Conservation (phyloP, 2,797 vertebrate genomes). For the Gymnoscopelus braueri region DNA sequence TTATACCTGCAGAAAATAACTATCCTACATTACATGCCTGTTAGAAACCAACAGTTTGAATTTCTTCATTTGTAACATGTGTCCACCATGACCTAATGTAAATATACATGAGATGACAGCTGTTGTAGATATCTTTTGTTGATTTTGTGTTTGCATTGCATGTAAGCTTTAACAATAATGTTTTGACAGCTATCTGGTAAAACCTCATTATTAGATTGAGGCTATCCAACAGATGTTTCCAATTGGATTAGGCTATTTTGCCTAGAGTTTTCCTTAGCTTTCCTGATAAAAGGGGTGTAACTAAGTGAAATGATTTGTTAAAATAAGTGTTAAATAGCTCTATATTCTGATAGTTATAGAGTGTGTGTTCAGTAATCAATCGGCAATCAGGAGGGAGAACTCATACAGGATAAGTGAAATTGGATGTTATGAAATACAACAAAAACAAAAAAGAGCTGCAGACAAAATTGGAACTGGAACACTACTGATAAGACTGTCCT, state of each 20-base stretch:
- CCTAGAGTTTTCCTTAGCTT: conserved; percentile 5
- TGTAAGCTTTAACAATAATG: neutral
- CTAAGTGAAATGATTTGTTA: too few species aligned
- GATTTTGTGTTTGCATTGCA: conserved; percentile 2
- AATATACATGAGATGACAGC: conserved; percentile 15
- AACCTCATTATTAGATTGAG: too few species aligned
- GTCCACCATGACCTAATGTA: neutral
- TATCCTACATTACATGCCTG: neutral
- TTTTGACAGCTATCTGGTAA: neutral
- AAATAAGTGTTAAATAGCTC: too few species aligned
- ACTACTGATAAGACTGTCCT: too few species aligned
- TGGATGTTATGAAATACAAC: too few species aligned
- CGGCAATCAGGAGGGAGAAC: too few species aligned
- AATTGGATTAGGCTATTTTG: neutral
- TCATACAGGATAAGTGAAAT: too few species aligned
- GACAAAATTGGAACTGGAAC: too few species aligned
- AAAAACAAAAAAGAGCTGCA: too few species aligned
- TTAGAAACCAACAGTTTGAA: neutral
- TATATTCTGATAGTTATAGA: too few species aligned
- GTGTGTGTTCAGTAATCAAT: too few species aligned
- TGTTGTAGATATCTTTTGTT: conserved; percentile 40
- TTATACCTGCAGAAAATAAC: neutral
- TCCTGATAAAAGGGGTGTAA: conserved; percentile 8
- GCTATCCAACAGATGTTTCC: neutral
- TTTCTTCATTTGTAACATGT: neutral